phyloP scores from a whole-genome alignment of 1,140 invertebrate species.

The Halictus rubicundus region DNA sequence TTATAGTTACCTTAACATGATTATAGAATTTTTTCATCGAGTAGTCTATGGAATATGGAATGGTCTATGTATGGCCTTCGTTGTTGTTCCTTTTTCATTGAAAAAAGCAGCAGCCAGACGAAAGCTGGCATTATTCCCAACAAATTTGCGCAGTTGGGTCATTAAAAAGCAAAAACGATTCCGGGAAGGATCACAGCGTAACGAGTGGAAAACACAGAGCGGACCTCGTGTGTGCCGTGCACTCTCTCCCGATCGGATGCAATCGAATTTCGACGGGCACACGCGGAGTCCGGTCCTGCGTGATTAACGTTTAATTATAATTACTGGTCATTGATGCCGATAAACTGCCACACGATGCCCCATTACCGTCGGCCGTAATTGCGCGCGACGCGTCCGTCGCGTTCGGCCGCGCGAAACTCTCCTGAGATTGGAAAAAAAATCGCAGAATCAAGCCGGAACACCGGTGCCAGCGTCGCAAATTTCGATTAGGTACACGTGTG shows the following conservation, averaged over 20 bases:
- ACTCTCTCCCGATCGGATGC: conserved; percentile 31
- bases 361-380: conserved; percentile 49
- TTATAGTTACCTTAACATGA: too few relatives aligned
- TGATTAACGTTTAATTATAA: conserved; percentile 65
- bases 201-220: background rate
- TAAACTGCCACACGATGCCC: conserved; percentile 49
- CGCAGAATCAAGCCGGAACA: background rate
- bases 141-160: too few relatives aligned
- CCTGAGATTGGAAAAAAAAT: conserved; percentile 16
- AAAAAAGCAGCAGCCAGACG: too few relatives aligned
- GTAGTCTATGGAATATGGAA: too few relatives aligned
- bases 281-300: conserved; percentile 34
- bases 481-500: background rate
- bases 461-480: background rate
- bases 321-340: conserved; percentile 57
- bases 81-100: too few relatives aligned
- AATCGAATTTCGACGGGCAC: conserved; percentile 47
- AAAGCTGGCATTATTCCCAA: too few relatives aligned
- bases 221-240: background rate
- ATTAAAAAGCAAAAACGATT: too few relatives aligned
- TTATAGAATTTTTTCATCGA: too few relatives aligned
- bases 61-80: too few relatives aligned
- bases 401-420: conserved; percentile 14
- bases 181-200: background rate
- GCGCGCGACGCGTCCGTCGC: background rate